A percentile compares a stretch with the other conserved stretches of the same genome.
phyloP scores from a whole-genome alignment of 2,888 invertebrate species.

The Melieria picta region DNA sequence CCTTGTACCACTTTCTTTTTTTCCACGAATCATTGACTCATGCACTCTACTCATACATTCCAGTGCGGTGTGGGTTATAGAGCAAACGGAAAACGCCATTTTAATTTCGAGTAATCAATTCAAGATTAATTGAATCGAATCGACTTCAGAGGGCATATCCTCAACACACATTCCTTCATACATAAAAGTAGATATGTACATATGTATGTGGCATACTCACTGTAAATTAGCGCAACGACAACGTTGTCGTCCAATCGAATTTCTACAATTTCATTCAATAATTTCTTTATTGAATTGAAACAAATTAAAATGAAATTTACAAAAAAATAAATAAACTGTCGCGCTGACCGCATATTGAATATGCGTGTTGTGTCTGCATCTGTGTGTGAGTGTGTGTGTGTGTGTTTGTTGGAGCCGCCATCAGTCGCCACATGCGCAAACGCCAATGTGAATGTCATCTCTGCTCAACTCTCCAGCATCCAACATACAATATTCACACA shows the following conservation, averaged over 20 bases:
- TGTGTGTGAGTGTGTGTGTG: conserved; percentile 18
- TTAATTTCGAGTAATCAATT: not conserved
- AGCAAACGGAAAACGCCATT: not conserved
- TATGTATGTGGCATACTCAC: conserved; percentile 5
- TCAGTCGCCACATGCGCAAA: not conserved
- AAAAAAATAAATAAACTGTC: conserved; percentile 2
- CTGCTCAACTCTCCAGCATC: too few species aligned
- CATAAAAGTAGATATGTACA: not conserved
- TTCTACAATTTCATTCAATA: conserved; percentile 50
- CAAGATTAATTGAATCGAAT: not conserved
- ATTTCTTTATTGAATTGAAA: conserved; percentile 55
- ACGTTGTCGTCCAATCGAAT: conserved; percentile 46
- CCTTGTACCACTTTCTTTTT: too few species aligned
- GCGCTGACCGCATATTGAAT: not conserved
- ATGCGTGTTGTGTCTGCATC: conserved; percentile 1
- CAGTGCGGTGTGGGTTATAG: not conserved
- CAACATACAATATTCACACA: not conserved
- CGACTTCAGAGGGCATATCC: not conserved
- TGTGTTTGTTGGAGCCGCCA: conserved; percentile 21
- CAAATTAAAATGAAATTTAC: conserved; percentile 48
- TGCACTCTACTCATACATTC: too few species aligned
- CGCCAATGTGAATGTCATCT: too few species aligned
- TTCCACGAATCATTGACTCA: too few species aligned
- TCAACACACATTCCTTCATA: not conserved
- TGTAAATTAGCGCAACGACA: conserved; percentile 7